Conservation (phyloP, 2,113 vertebrate genomes). For the Chaetura pelagica region DNA sequence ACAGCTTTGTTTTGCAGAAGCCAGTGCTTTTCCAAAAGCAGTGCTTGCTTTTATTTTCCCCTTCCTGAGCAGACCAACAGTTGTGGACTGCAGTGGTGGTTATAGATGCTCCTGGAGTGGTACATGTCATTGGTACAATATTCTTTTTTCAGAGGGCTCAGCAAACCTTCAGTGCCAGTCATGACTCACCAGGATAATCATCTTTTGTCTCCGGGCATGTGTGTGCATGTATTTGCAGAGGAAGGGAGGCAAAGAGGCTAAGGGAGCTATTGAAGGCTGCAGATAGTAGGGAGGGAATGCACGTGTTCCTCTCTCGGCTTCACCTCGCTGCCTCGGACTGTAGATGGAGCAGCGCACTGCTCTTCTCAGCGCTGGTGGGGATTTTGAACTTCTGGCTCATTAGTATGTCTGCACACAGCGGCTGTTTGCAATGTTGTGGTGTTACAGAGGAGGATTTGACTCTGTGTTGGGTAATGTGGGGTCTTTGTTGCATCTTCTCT, state of each 20-base stretch:
- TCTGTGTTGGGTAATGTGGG: background rate
- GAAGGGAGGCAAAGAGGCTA: background rate
- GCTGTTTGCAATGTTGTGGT: background rate
- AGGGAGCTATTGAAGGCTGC: background rate
- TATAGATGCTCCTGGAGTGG: background rate
- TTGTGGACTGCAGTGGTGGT: background rate
- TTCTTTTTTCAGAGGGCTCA: slow-evolving; percentile 22
- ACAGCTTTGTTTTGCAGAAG: slow-evolving; percentile 8
- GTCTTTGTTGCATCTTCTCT: background rate
- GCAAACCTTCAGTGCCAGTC: background rate
- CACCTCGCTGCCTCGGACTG: slow-evolving; percentile 39
- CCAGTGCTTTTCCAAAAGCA: background rate
- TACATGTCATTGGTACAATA: background rate
- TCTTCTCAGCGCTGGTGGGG: background rate
- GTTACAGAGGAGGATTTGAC: background rate
- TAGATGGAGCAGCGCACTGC: background rate
- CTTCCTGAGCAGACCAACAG: background rate
- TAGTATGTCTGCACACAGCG: background rate
- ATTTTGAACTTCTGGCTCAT: background rate
- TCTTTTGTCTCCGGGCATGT: slow-evolving; percentile 39
- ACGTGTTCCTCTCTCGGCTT: background rate
- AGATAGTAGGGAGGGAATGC: background rate
- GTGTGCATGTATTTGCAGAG: slow-evolving; percentile 18
- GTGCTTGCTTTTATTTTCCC: background rate
- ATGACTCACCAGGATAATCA: slow-evolving; percentile 31